Evolutionary conservation across 2,888 invertebrate species (phyloP), one percentile per base, ranked within the genome.

Genomic region (Parapristionchus giblindavisi): DNA sequence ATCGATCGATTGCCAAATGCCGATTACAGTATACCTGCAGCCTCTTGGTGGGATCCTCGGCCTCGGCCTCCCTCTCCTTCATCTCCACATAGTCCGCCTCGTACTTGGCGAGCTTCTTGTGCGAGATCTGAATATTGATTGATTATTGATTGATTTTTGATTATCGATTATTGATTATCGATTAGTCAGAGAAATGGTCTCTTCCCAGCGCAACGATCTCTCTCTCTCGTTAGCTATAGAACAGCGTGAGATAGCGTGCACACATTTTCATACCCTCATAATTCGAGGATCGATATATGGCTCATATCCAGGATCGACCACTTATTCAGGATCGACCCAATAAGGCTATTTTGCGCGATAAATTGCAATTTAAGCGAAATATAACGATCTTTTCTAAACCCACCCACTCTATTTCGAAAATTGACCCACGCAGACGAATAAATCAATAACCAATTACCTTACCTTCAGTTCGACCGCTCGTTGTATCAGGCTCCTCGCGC

Each of bases 381-480:
- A n/a, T n/a, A n/a, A n/a, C n/a, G n/a, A n/a, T n/a, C n/a, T n/a
- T n/a, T n/a, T n/a, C n/a, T n/a, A n/a, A n/a, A n/a, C n/a, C n/a
- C n/a, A n/a, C n/a, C n/a, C n/a, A n/a, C n/a, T n/a, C n/a, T n/a
- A n/a, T n/a, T n/a, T n/a, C n/a, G n/a, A n/a, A n/a, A n/a, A n/a
- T n/a, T n/a, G n/a, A n/a, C n/a, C n/a, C n/a, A n/a, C n/a, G n/a
- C n/a, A n/a, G n/a, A n/a, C n/a, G n/a, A n/a, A n/a, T n/a, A n/a
- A n/a, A n/a, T n/a, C n/a, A n/a, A 51, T 51, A 51, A 24, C 51
- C 24, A 51, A 51, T 51, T 51, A 51, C 21, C 70, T 56, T 29
- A 97, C 93, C 90, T 96, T 96, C 74, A 95, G 92, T 84, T 93
- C 93, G 88, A 95, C 94, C 4, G 98, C 96, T 80, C 93, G 91